Evolutionary conservation across 2,888 invertebrate species (phyloP).

Genomic region (Euclidia mi): DNA sequence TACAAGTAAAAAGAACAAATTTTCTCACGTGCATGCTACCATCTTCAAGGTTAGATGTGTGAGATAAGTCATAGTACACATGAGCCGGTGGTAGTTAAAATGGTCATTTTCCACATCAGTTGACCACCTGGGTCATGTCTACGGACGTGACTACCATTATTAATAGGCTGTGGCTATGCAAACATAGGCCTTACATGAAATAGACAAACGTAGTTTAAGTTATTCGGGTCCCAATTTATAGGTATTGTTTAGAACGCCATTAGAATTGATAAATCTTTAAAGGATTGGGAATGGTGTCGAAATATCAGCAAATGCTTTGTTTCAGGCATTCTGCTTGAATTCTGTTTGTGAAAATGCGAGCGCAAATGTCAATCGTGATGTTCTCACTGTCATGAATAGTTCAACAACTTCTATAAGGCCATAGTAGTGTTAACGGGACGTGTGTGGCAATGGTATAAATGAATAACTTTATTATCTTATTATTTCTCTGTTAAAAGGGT

Average conservation of each 20-base stretch:
- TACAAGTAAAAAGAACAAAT: slow-evolving; percentile 60
- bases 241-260: background rate
- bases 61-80: slow-evolving; percentile 68
- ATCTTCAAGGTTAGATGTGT: slow-evolving; percentile 77
- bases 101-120: slow-evolving; percentile 69
- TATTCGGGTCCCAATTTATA: background rate
- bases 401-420: no score
- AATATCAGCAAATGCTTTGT: no score
- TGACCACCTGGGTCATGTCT: slow-evolving; percentile 76
- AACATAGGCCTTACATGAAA: slow-evolving; percentile 4
- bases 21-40: slow-evolving; percentile 76
- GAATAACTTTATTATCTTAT: no score
- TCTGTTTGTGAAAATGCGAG: no score
- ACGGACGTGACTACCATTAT: slow-evolving; percentile 61
- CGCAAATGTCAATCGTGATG: no score
- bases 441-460: no score
- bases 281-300: no score
- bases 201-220: background rate
- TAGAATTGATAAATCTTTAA: no score
- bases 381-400: no score
- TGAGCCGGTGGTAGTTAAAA: slow-evolving; percentile 61
- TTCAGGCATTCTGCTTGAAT: no score
- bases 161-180: slow-evolving; percentile 40
- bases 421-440: no score
- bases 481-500: no score